phyloP scores from a whole-genome alignment of 2,888 invertebrate genomes.

The Labia minor region DNA sequence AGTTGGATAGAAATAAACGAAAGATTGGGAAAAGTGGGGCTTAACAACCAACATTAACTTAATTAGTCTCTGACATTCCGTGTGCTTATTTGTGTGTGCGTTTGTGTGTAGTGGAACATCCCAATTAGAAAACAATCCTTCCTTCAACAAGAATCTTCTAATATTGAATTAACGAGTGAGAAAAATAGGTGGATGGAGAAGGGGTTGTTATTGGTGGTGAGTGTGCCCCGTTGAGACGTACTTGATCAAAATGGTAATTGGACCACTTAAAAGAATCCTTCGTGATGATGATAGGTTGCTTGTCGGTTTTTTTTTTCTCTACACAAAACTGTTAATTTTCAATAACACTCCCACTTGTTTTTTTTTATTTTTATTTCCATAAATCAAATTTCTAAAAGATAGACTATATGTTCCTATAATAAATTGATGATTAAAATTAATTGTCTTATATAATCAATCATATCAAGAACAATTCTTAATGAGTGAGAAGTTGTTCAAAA shows the following conservation, averaged over 20 bases:
- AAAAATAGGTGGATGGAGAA: not conserved
- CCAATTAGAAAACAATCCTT: not conserved
- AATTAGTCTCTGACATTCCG: not conserved
- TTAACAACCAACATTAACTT: not conserved
- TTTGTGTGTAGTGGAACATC: too few species aligned
- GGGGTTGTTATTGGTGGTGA: not conserved
- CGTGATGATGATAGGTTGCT: not conserved
- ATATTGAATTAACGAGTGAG: not conserved
- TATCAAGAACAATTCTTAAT: too few species aligned
- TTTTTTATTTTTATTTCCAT: not conserved
- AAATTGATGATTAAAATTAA: too few species aligned
- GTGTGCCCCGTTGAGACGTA: not conserved
- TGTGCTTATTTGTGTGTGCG: not conserved
- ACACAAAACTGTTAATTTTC: not conserved
- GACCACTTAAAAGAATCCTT: not conserved
- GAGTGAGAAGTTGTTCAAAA: too few species aligned
- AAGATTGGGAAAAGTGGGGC: not conserved
- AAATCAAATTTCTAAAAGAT: too few species aligned
- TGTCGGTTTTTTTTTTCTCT: not conserved
- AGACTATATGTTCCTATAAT: too few species aligned
- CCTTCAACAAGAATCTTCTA: not conserved
- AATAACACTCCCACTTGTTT: not conserved
- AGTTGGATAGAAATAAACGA: too few species aligned
- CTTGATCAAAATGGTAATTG: not conserved
- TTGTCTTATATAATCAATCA: too few species aligned